Conservation (phyloP, 2,797 vertebrate species). For the Darevskia nairensis region DNA sequence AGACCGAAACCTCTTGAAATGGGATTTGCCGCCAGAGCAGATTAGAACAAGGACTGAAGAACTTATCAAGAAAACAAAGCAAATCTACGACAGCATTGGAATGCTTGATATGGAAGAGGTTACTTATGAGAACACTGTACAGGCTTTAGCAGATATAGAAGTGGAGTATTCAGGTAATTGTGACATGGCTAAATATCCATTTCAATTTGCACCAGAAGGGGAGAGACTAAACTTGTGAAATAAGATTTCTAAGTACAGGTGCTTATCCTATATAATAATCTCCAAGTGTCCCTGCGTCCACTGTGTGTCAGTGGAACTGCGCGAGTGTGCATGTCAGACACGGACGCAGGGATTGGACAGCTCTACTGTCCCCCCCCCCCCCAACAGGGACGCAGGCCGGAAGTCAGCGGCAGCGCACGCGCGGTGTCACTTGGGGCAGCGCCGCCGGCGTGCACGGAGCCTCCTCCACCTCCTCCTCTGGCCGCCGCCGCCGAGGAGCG, state of each 20-base stretch:
- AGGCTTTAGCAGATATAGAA: slow-evolving; percentile 85
- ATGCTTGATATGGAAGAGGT: slow-evolving; percentile 80
- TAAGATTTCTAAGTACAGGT: not conserved
- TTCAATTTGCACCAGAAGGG: not conserved
- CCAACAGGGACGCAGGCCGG: no score
- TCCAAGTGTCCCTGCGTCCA: no score
- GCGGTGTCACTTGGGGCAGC: no score
- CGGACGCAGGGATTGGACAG: no score
- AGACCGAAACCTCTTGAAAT: slow-evolving; percentile 80
- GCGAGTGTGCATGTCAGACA: no score
- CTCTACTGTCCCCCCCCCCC: no score
- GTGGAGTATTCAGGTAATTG: slow-evolving; percentile 88
- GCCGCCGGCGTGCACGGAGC: no score
- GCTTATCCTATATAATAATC: no score
- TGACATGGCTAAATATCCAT: not conserved
- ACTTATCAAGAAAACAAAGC: slow-evolving; percentile 86
- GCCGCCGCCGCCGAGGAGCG: no score
- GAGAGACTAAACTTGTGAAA: not conserved
- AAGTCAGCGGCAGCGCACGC: no score
- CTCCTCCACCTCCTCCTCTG: no score
- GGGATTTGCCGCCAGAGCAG: slow-evolving; percentile 91
- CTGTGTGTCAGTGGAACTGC: no score
- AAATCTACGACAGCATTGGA: slow-evolving; percentile 85
- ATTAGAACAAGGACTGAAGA: slow-evolving; percentile 83
- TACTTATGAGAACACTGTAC: slow-evolving; percentile 89